Evolutionary conservation across 2,797 vertebrate species (phyloP), one percentile per base, ranked within the genome.

Genomic region (Epinephelus malabaricus): DNA sequence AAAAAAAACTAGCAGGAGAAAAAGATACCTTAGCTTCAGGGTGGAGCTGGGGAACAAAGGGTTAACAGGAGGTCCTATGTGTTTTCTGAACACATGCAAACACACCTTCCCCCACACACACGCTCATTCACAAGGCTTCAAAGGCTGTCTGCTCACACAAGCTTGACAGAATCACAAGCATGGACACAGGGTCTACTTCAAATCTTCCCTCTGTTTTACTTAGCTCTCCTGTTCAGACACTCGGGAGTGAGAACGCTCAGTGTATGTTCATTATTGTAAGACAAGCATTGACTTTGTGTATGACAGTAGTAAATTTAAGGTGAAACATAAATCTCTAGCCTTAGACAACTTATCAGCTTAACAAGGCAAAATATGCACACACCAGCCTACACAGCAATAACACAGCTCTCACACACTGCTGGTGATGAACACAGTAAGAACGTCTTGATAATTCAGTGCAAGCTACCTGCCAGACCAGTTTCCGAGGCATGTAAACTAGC

Each of bases 381-480:
- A 45, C 21, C 19, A 18, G 7, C 6, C 8, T 4, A 6, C 3
- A 67, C 18, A 6, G 30, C 30, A 34, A 34, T 8, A 34, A 55
- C 18, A 27, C n/a, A 19, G 30, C 30, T 34, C 17, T 5, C 55
- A 69, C 18, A 30, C 10, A 27, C n/a, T 21, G 6, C 38, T 23
- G 27, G 1, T 25, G 17, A 43, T 49, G 6, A 50, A 43, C 45
- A 46, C 12, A 46, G 4, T 46, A 46, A 46, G 5, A 46, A 46
- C 5, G 17, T 51, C 17, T 8, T 34, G 30, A 34, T 34, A 7
- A 34, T 34, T 34, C 30, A 34, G 49, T 34, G 25, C 34, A 18
- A 34, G 6, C 30, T 34, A 47, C 59, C 55, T 63, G 74, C 58
- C 17, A 25, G 58, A 77, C 50, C 50, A 23, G 49, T 60, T 76